Evolutionary conservation across 2,888 invertebrate genomes (phyloP), one percentile per base, ranked within the genome.

Genomic region (Mystacides longicornis): DNA sequence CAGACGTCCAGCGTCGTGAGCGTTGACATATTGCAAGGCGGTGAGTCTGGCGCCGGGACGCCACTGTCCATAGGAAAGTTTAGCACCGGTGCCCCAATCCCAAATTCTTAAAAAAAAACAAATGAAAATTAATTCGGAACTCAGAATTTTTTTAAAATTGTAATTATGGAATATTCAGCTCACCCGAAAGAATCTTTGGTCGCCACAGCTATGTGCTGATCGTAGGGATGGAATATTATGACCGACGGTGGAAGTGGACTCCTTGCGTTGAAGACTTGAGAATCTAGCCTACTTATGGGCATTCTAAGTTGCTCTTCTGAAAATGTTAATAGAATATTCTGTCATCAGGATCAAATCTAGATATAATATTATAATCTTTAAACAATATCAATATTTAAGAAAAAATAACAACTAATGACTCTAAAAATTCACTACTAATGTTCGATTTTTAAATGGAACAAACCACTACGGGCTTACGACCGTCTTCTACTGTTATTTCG

Each of bases 181-280:
- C 67, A 87, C 87, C 86, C 85, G 67, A 91, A 88, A 68, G 83
- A 85, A 68, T 93, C 91, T 68, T 85, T 87, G 66, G 88, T 89
- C 42, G 93, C 91, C 50, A 93, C 88, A 31, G 90, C 91, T 57
- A 93, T 79, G 69, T 92, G 89, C 62, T 89, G 85, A 68, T 94
- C 93, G 71, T 89, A 95, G 1, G 95, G 94, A 74, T 95, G 89
- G 70, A 96, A 89, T 63, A 83, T 81, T 37, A 95, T 77, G 27
- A 89, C 82, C 62, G 85, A 80, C 16, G 95, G 91, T 56, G 87
- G 81, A 63, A 85, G 83, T 58, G 85, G 81, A 63, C 89, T 89
- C 67, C 89, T 85, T 56, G 88, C 84, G 66, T 87, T 83, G 78
- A 92, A 93, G 58, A 87, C 81, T 74, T 90, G 90, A 62, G 87